Percentiles rank a stretch among this genome's conserved stretches.
Conservation (phyloP, 2,888 invertebrate genomes). For the Pseudococcus viburni region DNA sequence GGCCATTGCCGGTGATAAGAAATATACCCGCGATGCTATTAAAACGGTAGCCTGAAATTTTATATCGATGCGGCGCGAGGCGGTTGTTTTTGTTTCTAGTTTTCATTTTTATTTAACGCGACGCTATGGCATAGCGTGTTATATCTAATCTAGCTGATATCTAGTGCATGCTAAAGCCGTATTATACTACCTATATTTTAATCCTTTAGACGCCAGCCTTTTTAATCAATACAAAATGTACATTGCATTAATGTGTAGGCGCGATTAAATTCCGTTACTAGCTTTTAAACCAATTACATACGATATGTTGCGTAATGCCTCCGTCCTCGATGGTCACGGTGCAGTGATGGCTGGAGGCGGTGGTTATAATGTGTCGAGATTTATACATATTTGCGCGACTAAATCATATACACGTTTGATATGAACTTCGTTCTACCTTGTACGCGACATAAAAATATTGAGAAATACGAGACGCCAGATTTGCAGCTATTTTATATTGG, state of each 20-base stretch:
- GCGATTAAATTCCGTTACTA: slow-evolving; percentile 37
- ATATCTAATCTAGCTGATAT: slow-evolving; percentile 38
- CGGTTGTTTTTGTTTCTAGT: neutral
- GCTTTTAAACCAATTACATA: slow-evolving; percentile 39
- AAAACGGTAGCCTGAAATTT: slow-evolving; percentile 10
- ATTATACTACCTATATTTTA: slow-evolving; percentile 20
- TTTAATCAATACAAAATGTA: slow-evolving; percentile 50
- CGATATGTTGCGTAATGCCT: neutral
- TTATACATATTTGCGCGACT: neutral
- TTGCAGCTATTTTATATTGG: neutral
- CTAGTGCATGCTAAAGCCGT: slow-evolving; percentile 43
- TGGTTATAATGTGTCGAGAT: neutral
- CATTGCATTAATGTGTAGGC: slow-evolving; percentile 20
- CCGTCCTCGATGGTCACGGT: neutral
- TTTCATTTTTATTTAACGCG: slow-evolving; percentile 14
- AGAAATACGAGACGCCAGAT: neutral
- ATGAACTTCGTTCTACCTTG: neutral
- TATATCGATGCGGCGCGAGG: neutral
- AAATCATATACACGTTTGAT: neutral
- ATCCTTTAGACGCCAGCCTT: slow-evolving; percentile 45
- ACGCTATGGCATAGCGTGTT: slow-evolving; percentile 18
- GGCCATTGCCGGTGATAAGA: slow-evolving; percentile 5
- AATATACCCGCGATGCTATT: neutral
- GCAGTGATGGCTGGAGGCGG: neutral
- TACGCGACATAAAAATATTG: neutral